A percentile compares a stretch with the other conserved stretches of the same genome.
phyloP scores from a whole-genome alignment of 1,140 invertebrate genomes.

The Aphelinus atriplicis region DNA sequence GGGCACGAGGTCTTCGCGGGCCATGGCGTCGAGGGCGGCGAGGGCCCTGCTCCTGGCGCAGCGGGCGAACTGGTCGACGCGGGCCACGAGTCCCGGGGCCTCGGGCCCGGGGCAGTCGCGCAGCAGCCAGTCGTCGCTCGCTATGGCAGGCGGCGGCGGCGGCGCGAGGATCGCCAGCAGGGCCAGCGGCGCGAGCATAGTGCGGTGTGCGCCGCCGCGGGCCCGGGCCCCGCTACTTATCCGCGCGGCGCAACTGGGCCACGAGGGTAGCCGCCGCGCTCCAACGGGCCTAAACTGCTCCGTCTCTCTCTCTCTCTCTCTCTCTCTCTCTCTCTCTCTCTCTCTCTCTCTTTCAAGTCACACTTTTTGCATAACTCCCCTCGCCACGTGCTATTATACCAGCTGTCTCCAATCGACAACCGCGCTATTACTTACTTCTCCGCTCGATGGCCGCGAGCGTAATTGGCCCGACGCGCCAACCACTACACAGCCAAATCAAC shows the following conservation, averaged over 20 bases:
- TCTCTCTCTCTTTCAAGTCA: too few species aligned
- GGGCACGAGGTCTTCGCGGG: slow-evolving; percentile 14
- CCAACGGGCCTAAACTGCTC: background rate
- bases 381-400: too few species aligned
- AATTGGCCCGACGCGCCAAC: too few species aligned
- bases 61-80: background rate
- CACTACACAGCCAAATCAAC: too few species aligned
- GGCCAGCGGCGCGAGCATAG: background rate
- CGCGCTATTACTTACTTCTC: too few species aligned
- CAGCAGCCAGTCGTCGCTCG: background rate
- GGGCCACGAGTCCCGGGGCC: background rate
- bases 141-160: background rate
- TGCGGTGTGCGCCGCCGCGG: slow-evolving; percentile 1
- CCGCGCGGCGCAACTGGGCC: slow-evolving; percentile 15
- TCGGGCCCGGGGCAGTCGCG: background rate
- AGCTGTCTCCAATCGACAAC: too few species aligned
- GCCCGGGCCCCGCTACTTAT: slow-evolving; percentile 18
- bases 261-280: background rate
- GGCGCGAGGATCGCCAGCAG: background rate
- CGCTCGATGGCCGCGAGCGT: too few species aligned
- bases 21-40: slow-evolving; percentile 10
- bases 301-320: too few species aligned
- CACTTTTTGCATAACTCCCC: too few species aligned
- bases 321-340: too few species aligned
- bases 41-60: slow-evolving; percentile 16